Base-by-base conservation (phyloP, 2,888 invertebrate species). In the Leucophenga montana region DNA sequence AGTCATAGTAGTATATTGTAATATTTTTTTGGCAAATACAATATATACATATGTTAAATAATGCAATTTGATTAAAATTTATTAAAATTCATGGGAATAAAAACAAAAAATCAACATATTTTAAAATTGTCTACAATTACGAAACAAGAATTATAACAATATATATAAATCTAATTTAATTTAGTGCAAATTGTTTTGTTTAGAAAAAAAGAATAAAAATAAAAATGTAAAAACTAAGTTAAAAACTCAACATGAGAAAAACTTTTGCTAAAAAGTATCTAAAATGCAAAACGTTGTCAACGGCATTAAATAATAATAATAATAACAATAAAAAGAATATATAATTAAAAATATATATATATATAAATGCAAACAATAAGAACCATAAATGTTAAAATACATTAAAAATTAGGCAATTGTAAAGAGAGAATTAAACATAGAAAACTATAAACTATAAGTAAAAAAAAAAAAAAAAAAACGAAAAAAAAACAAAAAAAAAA, bases 391-490 rank as follows among this genome's bases (percentile, higher is more conserved):
- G 66, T 18, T 53, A 53, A 18, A 39, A 39, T 11, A 39, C 8
- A 39, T 11, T 11, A 11, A 39, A 39, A 39, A 39, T 39, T 39
- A 39, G 39, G 39, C 39, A 39, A 39, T 5, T 39, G 39, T 39
- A 39, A 39, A 39, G 11, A 3, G 8, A 39, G 11, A 39, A 22
- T 18, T 57, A 14, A 57, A 57, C 31, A 18, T 22, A 14, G n/a
- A n/a, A n/a, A 57, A 20, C 16, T 22, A 27, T 27, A 65, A 44
- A 67, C 56, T 72, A 73, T 72, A 73, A 66, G 70, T 48, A 46
- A 69, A 69, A 71, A 77, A 80, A 77, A 39, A 5, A 11, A 11
- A n/a, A n/a, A n/a, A n/a, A n/a, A n/a, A n/a, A n/a, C n/a, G n/a
- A n/a, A n/a, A n/a, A n/a, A n/a, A n/a, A n/a, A n/a, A n/a, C n/a